Evolutionary conservation across 2,888 invertebrate genomes (phyloP), one percentile per base, ranked within the genome.

Genomic region (Diplolepis rosae): DNA sequence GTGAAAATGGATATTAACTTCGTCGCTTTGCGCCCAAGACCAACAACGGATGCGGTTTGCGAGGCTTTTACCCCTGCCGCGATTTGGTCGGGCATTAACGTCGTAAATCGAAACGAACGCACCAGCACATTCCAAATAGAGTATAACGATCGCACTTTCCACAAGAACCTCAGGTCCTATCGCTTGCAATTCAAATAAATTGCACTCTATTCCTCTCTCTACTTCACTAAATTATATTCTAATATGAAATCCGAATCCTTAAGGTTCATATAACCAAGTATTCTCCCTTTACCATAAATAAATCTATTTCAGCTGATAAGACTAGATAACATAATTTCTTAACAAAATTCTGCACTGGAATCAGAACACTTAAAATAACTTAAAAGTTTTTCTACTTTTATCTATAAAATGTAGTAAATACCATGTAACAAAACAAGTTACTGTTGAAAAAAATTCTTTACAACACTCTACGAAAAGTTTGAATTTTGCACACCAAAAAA

Each of bases 1-100:
- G 73, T 74, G 76, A 73, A 79, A 79, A 79, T 79, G 78, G 76
- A 79, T 78, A 80, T 80, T 77, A 80, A 79, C 72, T 74, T 73
- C 54, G 78, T 72, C 74, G 77, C 74, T 77, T 73, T 56, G 69
- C 69, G 66, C 67, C 73, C 54, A 73, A 75, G 78, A 75, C 70
- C 65, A 42, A 70, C 70, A 68, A 77, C 76, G 77, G 71, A 75
- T 76, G 78, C 68, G 76, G 76, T 78, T 78, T 75, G 70, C 68
- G 56, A 72, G 70, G 80, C 81, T 78, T 79, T 78, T 77, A 77
- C 76, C 74, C 73, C 56, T 73, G 22, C 69, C 52, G 65, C 73
- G 24, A 66, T 74, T 73, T 75, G 70, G 71, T 70, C 35, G 68
- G 15, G 72, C 75, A 74, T 75, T 74, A 74, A 72, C 70, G 30